These are phyloP conservation scores for Sthenelais limicola DNA, from an alignment of 2,888 invertebrate species.

Conservation along the genomic window DNA sequence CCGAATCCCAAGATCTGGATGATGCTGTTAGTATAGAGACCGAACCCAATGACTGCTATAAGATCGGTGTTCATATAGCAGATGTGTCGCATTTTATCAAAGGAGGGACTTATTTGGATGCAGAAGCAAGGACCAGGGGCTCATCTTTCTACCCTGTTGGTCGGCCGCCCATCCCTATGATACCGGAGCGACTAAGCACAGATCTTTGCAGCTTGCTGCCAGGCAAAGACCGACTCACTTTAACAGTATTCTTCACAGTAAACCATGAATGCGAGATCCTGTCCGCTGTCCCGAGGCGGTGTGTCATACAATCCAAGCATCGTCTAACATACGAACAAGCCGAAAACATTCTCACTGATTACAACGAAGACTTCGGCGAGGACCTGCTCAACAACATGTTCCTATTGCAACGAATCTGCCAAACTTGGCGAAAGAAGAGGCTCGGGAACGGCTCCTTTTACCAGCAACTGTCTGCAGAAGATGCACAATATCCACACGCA, in stretches of 20 bases:
- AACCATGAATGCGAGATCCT: slow-evolving; percentile 78
- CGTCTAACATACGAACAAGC: slow-evolving; percentile 56
- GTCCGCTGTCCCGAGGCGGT: slow-evolving; percentile 52
- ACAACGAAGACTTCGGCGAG: slow-evolving; percentile 52
- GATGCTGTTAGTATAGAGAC: slow-evolving; percentile 89
- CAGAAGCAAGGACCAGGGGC: slow-evolving; percentile 83
- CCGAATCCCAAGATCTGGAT: slow-evolving; percentile 91
- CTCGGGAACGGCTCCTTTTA: slow-evolving; percentile 61
- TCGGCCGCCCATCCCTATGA: slow-evolving; percentile 85
- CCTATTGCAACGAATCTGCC: slow-evolving; percentile 55
- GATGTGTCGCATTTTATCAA: slow-evolving; percentile 89
- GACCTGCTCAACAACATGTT: slow-evolving; percentile 58
- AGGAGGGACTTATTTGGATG: slow-evolving; percentile 78
- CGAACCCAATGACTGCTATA: slow-evolving; percentile 77
- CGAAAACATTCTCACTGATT: slow-evolving; percentile 58
- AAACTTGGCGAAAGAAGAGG: slow-evolving; percentile 58
- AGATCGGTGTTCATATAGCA: slow-evolving; percentile 90
- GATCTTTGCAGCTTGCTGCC: slow-evolving; percentile 73
- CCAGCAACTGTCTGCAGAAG: slow-evolving; percentile 53
- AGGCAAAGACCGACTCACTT: slow-evolving; percentile 77
- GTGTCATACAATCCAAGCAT: slow-evolving; percentile 59
- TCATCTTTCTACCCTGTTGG: slow-evolving; percentile 74
- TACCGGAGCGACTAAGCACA: slow-evolving; percentile 87
- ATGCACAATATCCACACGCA: slow-evolving; percentile 55
- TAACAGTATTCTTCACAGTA: slow-evolving; percentile 93